phyloP scores from a whole-genome alignment of 2,113 vertebrate species.

The Galemys pyrenaicus region DNA sequence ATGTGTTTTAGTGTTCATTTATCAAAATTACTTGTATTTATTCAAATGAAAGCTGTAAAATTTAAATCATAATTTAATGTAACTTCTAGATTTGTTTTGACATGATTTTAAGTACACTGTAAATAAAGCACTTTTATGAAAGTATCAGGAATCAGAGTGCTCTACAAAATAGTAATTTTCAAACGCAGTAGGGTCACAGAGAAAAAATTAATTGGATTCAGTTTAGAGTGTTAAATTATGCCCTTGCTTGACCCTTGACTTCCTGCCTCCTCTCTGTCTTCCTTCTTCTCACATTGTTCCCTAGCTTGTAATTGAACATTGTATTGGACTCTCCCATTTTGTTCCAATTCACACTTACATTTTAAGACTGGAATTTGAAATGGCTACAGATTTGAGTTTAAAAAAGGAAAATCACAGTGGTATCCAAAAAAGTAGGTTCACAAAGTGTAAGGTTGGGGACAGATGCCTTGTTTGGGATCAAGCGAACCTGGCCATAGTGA shows the following conservation, averaged over 20 bases:
- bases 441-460: background rate
- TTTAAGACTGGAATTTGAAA: slow-evolving; percentile 16
- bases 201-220: slow-evolving; percentile 36
- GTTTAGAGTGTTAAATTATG: slow-evolving; percentile 48
- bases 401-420: background rate
- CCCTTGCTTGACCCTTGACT: slow-evolving; percentile 27
- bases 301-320: background rate
- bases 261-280: background rate
- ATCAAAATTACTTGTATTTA: background rate
- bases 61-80: slow-evolving; percentile 35
- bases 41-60: slow-evolving; percentile 58
- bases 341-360: background rate
- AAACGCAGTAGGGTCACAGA: slow-evolving; percentile 28
- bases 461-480: background rate
- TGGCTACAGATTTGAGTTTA: background rate
- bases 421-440: background rate
- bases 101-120: slow-evolving; percentile 43
- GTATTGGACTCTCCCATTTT: background rate
- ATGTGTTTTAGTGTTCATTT: background rate
- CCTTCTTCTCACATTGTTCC: background rate
- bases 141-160: slow-evolving; percentile 53
- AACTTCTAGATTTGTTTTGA: slow-evolving; percentile 55
- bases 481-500: background rate
- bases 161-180: slow-evolving; percentile 56
- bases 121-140: slow-evolving; percentile 52